Conservation (phyloP, 2,113 vertebrate species). For the Gorilla gorilla region DNA sequence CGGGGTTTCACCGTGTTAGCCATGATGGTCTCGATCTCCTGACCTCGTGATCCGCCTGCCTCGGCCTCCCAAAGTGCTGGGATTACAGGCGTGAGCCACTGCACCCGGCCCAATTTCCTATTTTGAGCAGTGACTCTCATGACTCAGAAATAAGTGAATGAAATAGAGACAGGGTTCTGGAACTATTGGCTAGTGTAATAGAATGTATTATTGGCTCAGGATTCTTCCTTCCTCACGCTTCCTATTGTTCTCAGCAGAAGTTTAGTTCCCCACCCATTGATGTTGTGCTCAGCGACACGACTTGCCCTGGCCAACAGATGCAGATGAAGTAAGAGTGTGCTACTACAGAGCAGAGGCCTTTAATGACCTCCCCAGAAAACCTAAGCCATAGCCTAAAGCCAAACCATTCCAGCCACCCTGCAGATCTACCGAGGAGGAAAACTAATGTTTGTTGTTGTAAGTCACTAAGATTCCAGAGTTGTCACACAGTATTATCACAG, state of each 20-base stretch:
- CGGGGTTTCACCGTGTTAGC: too few relatives aligned
- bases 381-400: not conserved
- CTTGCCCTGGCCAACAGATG: not conserved
- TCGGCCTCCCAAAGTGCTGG: too few relatives aligned
- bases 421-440: not conserved
- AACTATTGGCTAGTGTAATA: not conserved
- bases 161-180: not conserved
- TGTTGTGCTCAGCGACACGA: not conserved
- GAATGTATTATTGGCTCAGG: not conserved
- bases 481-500: not conserved
- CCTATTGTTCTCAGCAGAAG: not conserved
- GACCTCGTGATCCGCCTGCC: too few relatives aligned
- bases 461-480: not conserved
- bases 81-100: too few relatives aligned
- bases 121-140: not conserved
- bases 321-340: not conserved
- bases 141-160: slow-evolving; percentile 16
- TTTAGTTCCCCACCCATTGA: not conserved
- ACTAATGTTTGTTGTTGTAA: not conserved
- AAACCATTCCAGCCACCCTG: not conserved
- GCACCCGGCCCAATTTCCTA: not conserved
- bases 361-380: not conserved
- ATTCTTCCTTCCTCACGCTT: not conserved
- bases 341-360: not conserved
- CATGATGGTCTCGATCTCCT: too few relatives aligned